These are phyloP conservation scores for Tachystola acroxantha DNA, from an alignment of 2,888 invertebrate genomes.

Conservation along the genomic window DNA sequence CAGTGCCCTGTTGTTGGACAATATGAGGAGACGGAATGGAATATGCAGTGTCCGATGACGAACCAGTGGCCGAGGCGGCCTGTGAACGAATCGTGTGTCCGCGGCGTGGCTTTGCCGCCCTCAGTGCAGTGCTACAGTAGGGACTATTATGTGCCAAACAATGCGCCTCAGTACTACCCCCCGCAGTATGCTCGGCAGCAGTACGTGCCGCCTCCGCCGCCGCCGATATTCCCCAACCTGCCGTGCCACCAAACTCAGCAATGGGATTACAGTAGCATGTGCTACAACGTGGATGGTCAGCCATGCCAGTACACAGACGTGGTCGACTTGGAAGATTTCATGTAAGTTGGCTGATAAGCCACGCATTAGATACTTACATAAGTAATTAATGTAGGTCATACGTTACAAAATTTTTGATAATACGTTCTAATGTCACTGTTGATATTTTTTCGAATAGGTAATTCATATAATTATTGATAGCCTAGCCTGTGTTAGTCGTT, in stretches of 20 bases:
- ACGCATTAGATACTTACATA: neutral
- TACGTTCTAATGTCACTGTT: neutral
- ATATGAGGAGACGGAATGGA: slow-evolving; percentile 49
- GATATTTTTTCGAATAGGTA: neutral
- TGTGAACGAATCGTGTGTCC: slow-evolving; percentile 27
- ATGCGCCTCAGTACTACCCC: slow-evolving; percentile 31
- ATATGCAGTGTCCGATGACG: slow-evolving; percentile 48
- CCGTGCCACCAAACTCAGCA: slow-evolving; percentile 71
- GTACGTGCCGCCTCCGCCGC: slow-evolving; percentile 29
- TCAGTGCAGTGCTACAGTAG: slow-evolving; percentile 47
- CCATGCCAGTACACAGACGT: slow-evolving; percentile 82
- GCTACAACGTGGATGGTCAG: slow-evolving; percentile 81
- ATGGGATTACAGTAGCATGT: slow-evolving; percentile 82
- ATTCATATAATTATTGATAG: too few species aligned
- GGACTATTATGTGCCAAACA: slow-evolving; percentile 30
- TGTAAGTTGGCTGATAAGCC: slow-evolving; percentile 74
- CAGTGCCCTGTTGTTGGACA: slow-evolving; percentile 45
- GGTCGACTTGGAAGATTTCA: slow-evolving; percentile 86
- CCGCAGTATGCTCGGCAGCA: slow-evolving; percentile 10
- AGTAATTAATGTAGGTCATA: neutral
- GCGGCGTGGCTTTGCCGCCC: slow-evolving; percentile 34
- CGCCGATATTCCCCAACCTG: slow-evolving; percentile 38
- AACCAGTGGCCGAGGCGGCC: slow-evolving; percentile 46
- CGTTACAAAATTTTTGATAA: neutral
- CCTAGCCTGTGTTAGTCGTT: too few species aligned